phyloP scores from a whole-genome alignment of 2,888 invertebrate genomes.

The Drosophila testacea region DNA sequence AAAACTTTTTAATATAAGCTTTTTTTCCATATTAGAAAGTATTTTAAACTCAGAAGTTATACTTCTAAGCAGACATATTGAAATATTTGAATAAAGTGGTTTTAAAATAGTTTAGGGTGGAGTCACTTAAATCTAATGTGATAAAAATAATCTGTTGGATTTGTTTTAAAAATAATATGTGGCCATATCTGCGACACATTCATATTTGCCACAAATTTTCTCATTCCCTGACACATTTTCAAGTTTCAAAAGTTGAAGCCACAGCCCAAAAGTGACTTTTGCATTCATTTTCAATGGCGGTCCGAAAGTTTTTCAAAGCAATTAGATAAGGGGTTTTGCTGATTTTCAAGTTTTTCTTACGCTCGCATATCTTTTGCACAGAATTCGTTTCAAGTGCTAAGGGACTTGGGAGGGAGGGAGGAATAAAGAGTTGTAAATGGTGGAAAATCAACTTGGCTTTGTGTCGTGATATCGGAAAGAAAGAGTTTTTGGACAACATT shows the following conservation, averaged over 20 bases:
- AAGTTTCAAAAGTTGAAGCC: slow-evolving; percentile 51
- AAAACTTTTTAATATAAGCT: too few relatives aligned
- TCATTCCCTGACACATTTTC: slow-evolving; percentile 28
- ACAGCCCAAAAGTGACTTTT: slow-evolving; percentile 69
- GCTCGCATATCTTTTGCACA: slow-evolving; percentile 33
- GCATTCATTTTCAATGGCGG: slow-evolving; percentile 68
- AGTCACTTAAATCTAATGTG: neutral
- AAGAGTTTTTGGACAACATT: slow-evolving; percentile 58
- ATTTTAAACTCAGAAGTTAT: too few relatives aligned
- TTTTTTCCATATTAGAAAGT: too few relatives aligned
- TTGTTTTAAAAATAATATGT: slow-evolving; percentile 17
- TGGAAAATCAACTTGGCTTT: slow-evolving; percentile 32
- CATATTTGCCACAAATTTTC: slow-evolving; percentile 24
- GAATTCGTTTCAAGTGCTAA: slow-evolving; percentile 4
- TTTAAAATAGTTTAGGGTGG: too few relatives aligned
- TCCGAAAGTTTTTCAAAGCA: slow-evolving; percentile 76
- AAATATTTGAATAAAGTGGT: too few relatives aligned
- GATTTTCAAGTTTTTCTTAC: slow-evolving; percentile 67
- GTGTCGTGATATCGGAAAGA: slow-evolving; percentile 47
- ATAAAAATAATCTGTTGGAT: neutral
- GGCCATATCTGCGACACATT: slow-evolving; percentile 25
- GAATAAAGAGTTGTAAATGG: slow-evolving; percentile 1
- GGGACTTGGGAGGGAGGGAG: neutral
- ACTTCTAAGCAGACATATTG: too few relatives aligned
- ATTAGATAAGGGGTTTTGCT: slow-evolving; percentile 75